Percentiles rank a stretch among this genome's conserved stretches.
Conservation (phyloP, 2,113 vertebrate genomes). For the Pachyramphus minor region DNA sequence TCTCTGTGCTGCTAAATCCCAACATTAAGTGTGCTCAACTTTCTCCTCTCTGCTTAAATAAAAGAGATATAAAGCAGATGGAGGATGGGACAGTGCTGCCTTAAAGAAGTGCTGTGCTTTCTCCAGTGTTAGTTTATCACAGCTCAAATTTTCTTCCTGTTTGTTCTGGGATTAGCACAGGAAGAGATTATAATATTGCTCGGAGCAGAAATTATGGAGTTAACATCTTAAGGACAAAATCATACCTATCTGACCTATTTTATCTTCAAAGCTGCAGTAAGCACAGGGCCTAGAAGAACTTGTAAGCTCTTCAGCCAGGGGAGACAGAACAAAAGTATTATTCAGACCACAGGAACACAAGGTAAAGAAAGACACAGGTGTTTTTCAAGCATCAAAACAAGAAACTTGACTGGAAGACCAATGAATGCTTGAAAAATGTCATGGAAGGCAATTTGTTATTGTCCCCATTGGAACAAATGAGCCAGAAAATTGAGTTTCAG, state of each 20-base stretch:
- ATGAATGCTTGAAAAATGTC: not conserved
- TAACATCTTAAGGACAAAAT: not conserved
- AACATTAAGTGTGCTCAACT: not conserved
- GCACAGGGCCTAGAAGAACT: not conserved
- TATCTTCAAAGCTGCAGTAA: not conserved
- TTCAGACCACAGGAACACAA: not conserved
- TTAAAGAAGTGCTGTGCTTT: not conserved
- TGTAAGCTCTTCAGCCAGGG: not conserved
- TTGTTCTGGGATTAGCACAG: constrained; percentile 22
- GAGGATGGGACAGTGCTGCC: not conserved
- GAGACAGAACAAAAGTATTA: not conserved
- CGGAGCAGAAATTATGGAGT: not conserved
- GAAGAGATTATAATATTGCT: constrained; percentile 5
- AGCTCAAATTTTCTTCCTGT: constrained; percentile 18
- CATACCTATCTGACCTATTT: not conserved
- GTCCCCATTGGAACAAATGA: not conserved
- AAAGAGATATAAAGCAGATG: not conserved
- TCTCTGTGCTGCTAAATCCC: not conserved
- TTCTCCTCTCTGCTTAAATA: not conserved
- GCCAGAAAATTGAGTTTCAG: not conserved
- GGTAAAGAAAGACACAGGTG: not conserved
- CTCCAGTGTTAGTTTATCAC: not conserved
- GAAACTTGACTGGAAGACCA: not conserved
- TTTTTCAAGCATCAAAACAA: not conserved
- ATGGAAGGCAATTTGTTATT: not conserved